Evolutionary conservation across 2,113 vertebrate species (phyloP).

Genomic region (Drymodes brunneopygia): DNA sequence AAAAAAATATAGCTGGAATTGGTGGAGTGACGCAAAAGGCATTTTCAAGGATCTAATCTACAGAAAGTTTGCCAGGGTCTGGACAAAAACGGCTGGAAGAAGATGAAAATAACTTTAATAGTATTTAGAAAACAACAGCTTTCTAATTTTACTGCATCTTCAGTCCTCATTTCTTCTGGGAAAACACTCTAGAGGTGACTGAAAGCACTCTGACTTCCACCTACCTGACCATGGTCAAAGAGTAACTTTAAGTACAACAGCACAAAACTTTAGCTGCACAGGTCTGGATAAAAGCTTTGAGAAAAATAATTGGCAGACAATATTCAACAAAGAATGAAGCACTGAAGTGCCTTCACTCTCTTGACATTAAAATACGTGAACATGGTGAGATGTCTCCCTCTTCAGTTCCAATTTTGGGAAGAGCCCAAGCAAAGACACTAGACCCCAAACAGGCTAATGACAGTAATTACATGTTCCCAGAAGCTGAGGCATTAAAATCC

Average conservation of each 20-base stretch:
- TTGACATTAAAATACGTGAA: background rate
- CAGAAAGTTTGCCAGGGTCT: background rate
- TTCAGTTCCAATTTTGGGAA: background rate
- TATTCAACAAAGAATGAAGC: background rate
- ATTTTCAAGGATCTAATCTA: background rate
- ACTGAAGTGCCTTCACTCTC: background rate
- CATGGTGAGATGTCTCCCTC: background rate
- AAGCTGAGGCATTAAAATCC: background rate
- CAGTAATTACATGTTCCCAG: background rate
- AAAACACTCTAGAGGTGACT: background rate
- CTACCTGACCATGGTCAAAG: background rate
- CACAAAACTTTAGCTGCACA: background rate
- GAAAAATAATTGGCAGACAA: background rate
- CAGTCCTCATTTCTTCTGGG: background rate
- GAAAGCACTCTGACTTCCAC: background rate
- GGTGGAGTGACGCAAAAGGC: background rate
- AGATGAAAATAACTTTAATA: background rate
- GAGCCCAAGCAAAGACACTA: background rate
- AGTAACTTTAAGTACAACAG: background rate
- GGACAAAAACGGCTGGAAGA: background rate
- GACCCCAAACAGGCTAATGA: background rate
- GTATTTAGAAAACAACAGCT: background rate
- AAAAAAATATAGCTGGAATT: background rate
- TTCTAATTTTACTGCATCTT: background rate
- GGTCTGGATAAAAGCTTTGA: background rate